Evolutionary conservation across 2,888 invertebrate species (phyloP).

Genomic region (Antitype chi): DNA sequence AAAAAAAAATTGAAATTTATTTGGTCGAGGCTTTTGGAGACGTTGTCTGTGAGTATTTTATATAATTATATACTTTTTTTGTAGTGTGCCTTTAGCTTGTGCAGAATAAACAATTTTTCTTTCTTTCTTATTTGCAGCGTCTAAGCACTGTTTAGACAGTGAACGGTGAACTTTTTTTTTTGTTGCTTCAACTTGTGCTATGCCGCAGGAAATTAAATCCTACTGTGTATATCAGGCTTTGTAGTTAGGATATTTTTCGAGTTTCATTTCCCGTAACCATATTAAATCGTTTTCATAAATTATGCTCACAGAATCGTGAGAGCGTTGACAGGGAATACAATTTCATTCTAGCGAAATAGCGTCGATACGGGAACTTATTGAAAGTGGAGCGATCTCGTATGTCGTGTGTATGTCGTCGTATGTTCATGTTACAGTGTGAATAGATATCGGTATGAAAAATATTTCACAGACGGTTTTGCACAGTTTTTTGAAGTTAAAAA

Average conservation of each 20-base stretch:
- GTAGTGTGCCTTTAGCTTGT: too few species aligned
- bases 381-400: not conserved
- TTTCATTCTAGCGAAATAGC: conserved; percentile 19
- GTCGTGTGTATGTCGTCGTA: too few species aligned
- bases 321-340: conserved; percentile 25
- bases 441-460: not conserved
- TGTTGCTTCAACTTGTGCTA: not conserved
- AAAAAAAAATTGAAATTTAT: too few species aligned
- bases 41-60: too few species aligned
- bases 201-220: not conserved
- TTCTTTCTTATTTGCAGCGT: not conserved
- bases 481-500: not conserved
- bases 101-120: too few species aligned
- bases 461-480: not conserved
- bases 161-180: not conserved
- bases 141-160: not conserved
- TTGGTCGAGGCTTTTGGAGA: too few species aligned
- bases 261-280: not conserved
- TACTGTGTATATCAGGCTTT: not conserved
- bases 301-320: not conserved
- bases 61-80: too few species aligned
- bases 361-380: conserved; percentile 8
- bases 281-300: conserved; percentile 2
- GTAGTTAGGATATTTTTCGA: not conserved
- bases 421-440: not conserved